Evolutionary conservation across 2,888 invertebrate genomes (phyloP), one percentile per base, ranked within the genome.

Genomic region (Thysanoteuthis rhombus): DNA sequence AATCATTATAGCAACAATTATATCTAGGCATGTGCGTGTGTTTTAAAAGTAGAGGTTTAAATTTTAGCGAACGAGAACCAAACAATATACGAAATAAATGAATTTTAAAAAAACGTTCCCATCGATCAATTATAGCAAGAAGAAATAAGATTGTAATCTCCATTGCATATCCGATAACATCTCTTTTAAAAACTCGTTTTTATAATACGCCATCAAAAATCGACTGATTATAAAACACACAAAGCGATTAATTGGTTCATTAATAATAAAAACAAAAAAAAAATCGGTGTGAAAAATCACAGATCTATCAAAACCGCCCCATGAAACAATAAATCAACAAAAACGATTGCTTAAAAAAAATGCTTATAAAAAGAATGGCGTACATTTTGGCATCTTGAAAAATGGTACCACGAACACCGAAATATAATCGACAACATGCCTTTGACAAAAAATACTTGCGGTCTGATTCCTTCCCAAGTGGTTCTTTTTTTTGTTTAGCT

Each of bases 401-500:
- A 75, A 75, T 75, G 75, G 75, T 75, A 75, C 32, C 58, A 32
- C 58, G 19, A 19, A 47, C 47, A 47, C 75, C n/a, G 75, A n/a
- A 75, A 75, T 75, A 75, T 75, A n/a, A n/a, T n/a, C n/a, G n/a
- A n/a, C 75, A n/a, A 75, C 75, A 75, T 75, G 75, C 75, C 75
- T 75, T 75, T n/a, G n/a, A 32, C 32, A 75, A 75, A 75, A 75
- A 75, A 75, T 75, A 75, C 75, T 75, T 75, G 75, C 75, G 75
- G n/a, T 75, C n/a, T n/a, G 32, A n/a, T 75, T 75, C 75, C 6
- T n/a, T 75, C 75, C 75, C 32, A 32, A 75, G 75, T 75, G 75
- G 75, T 75, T 75, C 75, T 75, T 75, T 75, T n/a, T 32, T 75
- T 75, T 75, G 75, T 75, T 75, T 75, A 75, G n/a, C n/a, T 75